Evolutionary conservation across 2,888 invertebrate genomes (phyloP), one percentile per base, ranked within the genome.

Genomic region (Mesoligia furuncula): DNA sequence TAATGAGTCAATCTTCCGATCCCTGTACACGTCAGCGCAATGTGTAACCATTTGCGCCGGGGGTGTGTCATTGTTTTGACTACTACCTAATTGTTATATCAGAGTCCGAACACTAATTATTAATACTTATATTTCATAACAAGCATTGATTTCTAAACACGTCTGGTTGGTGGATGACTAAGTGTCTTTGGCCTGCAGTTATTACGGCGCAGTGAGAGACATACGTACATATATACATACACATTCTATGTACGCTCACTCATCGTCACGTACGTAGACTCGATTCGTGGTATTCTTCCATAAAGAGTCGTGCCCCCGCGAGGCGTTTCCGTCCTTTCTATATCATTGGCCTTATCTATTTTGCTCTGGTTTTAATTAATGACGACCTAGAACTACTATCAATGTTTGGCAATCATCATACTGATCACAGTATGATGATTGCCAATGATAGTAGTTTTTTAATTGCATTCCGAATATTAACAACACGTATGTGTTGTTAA

Each of bases 11-110:
- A 88, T 82, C 71, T 65, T 75, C 69, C 71, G 86, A 88, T 87
- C 87, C 90, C 90, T 45, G 64, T 57, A 77, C 86, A 88, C 90
- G 90, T 90, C 89, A 91, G 83, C 69, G 51, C 66, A 57, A 84
- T 79, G 75, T 69, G 74, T 83, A 86, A 76, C 61, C 79, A 66
- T 80, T 88, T 77, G 78, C 66, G 83, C 83, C 79, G 85, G 91
- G 93, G 94, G 94, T 92, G 94, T 95, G 93, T 93, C 93, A 94
- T 90, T 93, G 90, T 90, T 91, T 90, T 88, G 89, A 84, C 89
- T 88, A 87, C 84, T 65, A 75, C 76, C 78, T 88, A 85, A 45
- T 88, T 87, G 88, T 90, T 77, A 85, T 86, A 85, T 80, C 67
- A 81, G 70, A 78, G 79, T 79, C 76, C 75, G 66, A 68, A 59